Evolutionary conservation across 2,113 vertebrate species (phyloP).

Genomic region (Crotalus viridis): DNA sequence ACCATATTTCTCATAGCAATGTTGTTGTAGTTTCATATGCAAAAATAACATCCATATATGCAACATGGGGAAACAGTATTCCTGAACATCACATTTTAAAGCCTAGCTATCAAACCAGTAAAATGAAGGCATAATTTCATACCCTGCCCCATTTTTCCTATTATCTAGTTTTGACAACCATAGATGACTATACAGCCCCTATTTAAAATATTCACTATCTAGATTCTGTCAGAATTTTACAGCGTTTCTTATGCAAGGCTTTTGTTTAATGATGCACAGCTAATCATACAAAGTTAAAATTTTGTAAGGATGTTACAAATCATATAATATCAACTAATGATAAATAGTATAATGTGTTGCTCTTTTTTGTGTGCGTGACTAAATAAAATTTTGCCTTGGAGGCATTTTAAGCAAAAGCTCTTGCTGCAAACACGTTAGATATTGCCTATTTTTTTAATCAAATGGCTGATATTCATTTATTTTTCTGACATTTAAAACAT

Average conservation of each 20-base stretch:
- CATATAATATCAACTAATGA: slow-evolving; percentile 91
- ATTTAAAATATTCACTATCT: slow-evolving; percentile 88
- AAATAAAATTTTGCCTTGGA: slow-evolving; percentile 94
- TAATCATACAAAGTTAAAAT: slow-evolving; percentile 99
- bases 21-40: slow-evolving; percentile 74
- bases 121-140: slow-evolving; percentile 77
- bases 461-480: slow-evolving; percentile 90
- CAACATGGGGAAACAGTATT: slow-evolving; percentile 74
- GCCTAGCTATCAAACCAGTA: slow-evolving; percentile 78
- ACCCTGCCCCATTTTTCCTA: slow-evolving; percentile 77
- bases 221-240: slow-evolving; percentile 87
- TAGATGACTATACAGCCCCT: slow-evolving; percentile 79
- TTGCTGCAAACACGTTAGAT: slow-evolving; percentile 84
- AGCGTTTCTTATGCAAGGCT: slow-evolving; percentile 85
- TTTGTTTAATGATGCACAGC: slow-evolving; percentile 98
- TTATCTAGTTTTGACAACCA: slow-evolving; percentile 81
- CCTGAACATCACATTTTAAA: slow-evolving; percentile 77
- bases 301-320: slow-evolving; percentile 89
- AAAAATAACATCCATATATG: slow-evolving; percentile 65
- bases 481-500: slow-evolving; percentile 90
- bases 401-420: slow-evolving; percentile 87
- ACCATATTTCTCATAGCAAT: slow-evolving; percentile 79
- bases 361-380: slow-evolving; percentile 79
- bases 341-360: slow-evolving; percentile 90
- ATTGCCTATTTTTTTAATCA: slow-evolving; percentile 91